Base-by-base conservation (phyloP, 2,797 vertebrate genomes). In the Euthynnus affinis region DNA sequence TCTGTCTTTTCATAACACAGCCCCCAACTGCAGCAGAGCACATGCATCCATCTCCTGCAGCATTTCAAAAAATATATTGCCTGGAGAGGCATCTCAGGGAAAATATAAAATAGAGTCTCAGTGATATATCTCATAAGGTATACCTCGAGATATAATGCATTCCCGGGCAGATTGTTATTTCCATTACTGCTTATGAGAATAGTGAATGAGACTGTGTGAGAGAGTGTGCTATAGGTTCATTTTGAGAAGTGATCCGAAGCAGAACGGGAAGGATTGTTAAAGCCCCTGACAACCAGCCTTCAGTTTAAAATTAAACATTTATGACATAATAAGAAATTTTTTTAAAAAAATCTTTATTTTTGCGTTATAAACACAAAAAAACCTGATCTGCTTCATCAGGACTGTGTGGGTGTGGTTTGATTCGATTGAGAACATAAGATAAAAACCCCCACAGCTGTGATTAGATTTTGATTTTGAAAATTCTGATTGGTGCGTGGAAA, bases 111-210 rank as follows among this genome's bases (percentile, higher is more conserved):
- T 6, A 34, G 57, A 76, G 32, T 61, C 83, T 67, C 44, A 74
- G 55, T 65, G 55, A 78, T 85, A 77, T 70, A 69, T 72, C 67
- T 85, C 69, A 74, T 63, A 77, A 81, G 71, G 55, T 80, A 80
- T 76, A 71, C 56, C 51, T 62, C 15, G 2, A 75, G 64, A 71
- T 67, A 62, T 82, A 73, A 86, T 80, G 58, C 60, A 51, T 79
- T 77, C 66, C 64, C 52, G 58, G 60, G 67, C 67, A 67, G 63
- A 61, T 68, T 73, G 71, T 75, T 86, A 73, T 83, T 89, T 79
- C 69, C 55, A 78, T 82, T 61, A 68, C 74, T 63, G 70, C 17
- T 80, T 60, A 86, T 78, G 72, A 82, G 61, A 81, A 59, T 7
- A 48, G 71, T 49, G 70, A 69, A 64, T 42, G 48, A 64, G 46